Evolutionary conservation across 1,140 invertebrate species (phyloP).

Genomic region (Megalopta genalis): DNA sequence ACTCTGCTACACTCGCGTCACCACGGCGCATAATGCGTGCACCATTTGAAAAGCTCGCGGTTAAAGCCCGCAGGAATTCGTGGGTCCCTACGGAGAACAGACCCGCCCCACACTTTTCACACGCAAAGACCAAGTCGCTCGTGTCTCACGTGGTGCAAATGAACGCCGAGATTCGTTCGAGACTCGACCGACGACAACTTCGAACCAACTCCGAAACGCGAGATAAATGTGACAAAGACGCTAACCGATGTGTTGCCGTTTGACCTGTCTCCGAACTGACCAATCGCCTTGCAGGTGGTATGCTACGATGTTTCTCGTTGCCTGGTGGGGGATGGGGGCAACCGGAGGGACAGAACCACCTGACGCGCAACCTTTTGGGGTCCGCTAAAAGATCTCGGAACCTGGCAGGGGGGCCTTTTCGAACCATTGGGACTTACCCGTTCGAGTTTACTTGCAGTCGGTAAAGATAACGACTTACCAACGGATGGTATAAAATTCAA

Average conservation of each 20-base stretch:
- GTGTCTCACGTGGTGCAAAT: conserved; percentile 2
- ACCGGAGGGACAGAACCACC: conserved; percentile 59
- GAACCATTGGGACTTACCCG: background rate
- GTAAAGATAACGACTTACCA: background rate
- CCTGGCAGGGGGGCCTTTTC: conserved; percentile 2
- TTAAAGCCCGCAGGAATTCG: conserved; percentile 12
- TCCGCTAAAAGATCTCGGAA: conserved; percentile 19
- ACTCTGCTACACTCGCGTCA: conserved; percentile 37
- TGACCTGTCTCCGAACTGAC: conserved; percentile 76
- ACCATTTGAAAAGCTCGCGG: conserved; percentile 46
- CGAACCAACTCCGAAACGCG: conserved; percentile 29
- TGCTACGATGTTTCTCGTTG: conserved; percentile 41
- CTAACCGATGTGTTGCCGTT: conserved; percentile 71
- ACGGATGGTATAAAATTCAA: too few relatives aligned
- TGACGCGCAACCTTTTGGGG: conserved; percentile 70
- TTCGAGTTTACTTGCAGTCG: background rate
- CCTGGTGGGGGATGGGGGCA: conserved; percentile 20
- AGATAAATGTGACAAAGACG: conserved; percentile 64
- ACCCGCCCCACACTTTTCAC: background rate
- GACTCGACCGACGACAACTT: background rate
- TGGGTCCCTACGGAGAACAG: background rate
- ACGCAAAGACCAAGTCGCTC: background rate
- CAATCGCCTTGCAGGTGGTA: conserved; percentile 72
- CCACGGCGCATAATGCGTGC: conserved; percentile 39
- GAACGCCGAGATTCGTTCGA: conserved; percentile 8